Evolutionary conservation across 1,140 invertebrate species (phyloP), one percentile per base, ranked within the genome.

Genomic region (Dryas iulia): DNA sequence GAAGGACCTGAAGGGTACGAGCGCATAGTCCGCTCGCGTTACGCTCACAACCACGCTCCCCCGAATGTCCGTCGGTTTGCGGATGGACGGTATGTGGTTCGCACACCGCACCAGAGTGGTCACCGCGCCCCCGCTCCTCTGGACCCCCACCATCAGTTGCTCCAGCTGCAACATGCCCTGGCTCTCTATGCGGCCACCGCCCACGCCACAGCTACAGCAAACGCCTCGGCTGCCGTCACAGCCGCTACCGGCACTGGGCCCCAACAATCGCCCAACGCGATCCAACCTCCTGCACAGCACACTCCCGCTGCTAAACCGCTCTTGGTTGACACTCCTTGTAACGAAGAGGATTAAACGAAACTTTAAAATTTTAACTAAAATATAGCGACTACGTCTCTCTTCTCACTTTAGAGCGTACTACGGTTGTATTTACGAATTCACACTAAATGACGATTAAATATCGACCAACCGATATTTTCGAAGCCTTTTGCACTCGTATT

Each of bases 41-140:
- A 89, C 62, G 78, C 86, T 35, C 89, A 91, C 71, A 91, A 91
- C 68, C 89, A 91, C 69, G 89, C 89, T 23, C 89, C 89, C 47
- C 89, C 89, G 1, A 91, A 91, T 72, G 89, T 91, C 60, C 87
- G 89, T 10, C 89, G 89, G 23, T 91, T 91, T 60, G 89, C 89
- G 1, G 89, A 91, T 67, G 89, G 89, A 3, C 86, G 89, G n/a
- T 91, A 91, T 64, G 89, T 91, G 54, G 89, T 91, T 28, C 87
- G 89, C 69, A 91, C 89, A 30, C 89, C 89, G 58, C 89, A 91
- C 61, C 89, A 91, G 78, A 87, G 85, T 65, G 89, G 89, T 0
- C 89, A 91, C 65, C 87, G 89, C 31, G 86, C 89, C 14, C 86
- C 85, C 21, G 89, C 89, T 23, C 86, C 89, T 0, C 77, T 89